phyloP scores from a whole-genome alignment of 2,797 vertebrate genomes.

The Glyptemys insculpta region DNA sequence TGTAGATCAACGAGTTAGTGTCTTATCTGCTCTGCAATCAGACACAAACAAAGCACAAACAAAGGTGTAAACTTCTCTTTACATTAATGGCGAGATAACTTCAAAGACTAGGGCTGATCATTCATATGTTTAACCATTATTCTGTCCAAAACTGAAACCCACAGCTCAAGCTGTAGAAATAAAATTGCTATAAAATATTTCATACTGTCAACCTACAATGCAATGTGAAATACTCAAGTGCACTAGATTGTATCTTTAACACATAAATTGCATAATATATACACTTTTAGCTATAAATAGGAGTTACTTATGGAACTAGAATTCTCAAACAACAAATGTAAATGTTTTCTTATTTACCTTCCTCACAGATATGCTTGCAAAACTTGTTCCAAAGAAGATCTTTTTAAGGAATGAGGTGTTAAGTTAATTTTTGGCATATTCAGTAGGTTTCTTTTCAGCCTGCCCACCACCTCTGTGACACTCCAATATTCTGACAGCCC shows the following conservation, averaged over 20 bases:
- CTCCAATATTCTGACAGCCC: not conserved
- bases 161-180: not conserved
- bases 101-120: not conserved
- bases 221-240: not conserved
- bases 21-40: not conserved
- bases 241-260: not conserved
- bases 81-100: not conserved
- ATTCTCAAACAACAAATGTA: not conserved
- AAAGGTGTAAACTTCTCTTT: not conserved
- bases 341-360: not conserved
- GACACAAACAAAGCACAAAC: not conserved
- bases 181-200: not conserved
- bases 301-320: not conserved
- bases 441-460: not conserved
- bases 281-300: not conserved
- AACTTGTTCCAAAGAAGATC: not conserved
- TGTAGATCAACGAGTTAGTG: not conserved
- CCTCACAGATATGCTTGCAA: not conserved
- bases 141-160: not conserved
- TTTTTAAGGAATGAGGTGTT: not conserved
- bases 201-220: fast-evolving
- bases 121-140: fast-evolving
- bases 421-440: not conserved
- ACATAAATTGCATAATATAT: not conserved
- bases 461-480: not conserved